phyloP scores from a whole-genome alignment of 2,113 vertebrate genomes.

The Siniperca chuatsi region DNA sequence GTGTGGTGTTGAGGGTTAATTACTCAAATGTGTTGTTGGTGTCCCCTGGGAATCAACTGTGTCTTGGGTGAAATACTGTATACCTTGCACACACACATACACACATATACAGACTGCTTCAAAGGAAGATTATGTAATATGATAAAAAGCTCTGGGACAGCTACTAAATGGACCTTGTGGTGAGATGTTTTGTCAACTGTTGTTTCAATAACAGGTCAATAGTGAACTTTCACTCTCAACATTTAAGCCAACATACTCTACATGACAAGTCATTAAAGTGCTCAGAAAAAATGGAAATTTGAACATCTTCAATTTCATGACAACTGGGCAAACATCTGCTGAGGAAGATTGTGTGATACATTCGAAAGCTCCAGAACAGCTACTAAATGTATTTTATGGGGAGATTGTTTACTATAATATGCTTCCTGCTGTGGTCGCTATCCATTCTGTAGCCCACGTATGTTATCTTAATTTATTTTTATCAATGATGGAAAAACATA shows the following conservation, averaged over 20 bases:
- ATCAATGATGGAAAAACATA: background rate
- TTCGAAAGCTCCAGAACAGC: background rate
- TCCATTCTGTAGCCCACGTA: background rate
- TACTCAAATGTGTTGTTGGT: slow-evolving; percentile 45
- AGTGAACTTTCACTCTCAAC: no score
- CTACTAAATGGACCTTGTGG: background rate
- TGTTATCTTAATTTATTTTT: background rate
- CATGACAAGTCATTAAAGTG: no score
- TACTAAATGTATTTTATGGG: background rate
- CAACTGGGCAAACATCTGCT: no score
- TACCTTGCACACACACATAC: background rate
- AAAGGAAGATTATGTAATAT: background rate
- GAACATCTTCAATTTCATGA: no score
- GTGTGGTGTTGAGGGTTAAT: slow-evolving; percentile 71
- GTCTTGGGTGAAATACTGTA: background rate
- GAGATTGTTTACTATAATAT: background rate
- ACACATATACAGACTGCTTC: background rate
- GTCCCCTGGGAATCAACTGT: slow-evolving; percentile 11
- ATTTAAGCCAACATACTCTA: no score
- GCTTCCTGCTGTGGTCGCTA: no score
- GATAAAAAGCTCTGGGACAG: background rate
- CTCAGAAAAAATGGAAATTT: no score
- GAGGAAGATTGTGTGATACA: background rate
- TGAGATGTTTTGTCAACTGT: background rate
- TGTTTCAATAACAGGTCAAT: no score